Evolutionary conservation across 2,113 vertebrate genomes (phyloP).

Genomic region (Colaptes auratus): DNA sequence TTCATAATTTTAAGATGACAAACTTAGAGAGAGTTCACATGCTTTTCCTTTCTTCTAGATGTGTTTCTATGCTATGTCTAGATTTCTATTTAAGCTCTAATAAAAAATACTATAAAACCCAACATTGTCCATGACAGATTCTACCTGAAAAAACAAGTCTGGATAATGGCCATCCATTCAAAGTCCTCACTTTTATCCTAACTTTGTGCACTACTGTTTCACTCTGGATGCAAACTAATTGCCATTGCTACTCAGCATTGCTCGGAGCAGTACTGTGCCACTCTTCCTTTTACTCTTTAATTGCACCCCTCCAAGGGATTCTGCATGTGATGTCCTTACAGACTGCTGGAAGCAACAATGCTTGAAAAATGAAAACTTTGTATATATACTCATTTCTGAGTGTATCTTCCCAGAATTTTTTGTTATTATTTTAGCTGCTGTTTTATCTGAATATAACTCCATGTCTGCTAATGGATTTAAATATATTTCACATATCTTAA

Average conservation of each 20-base stretch:
- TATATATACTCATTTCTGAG: not conserved
- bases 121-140: not conserved
- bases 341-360: not conserved
- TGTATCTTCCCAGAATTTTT: not conserved
- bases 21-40: not conserved
- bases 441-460: not conserved
- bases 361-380: not conserved
- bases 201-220: not conserved
- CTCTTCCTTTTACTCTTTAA: not conserved
- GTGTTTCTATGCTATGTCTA: not conserved
- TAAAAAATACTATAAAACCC: not conserved
- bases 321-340: not conserved
- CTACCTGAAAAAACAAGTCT: not conserved
- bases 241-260: not conserved
- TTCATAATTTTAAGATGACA: not conserved
- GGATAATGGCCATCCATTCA: not conserved
- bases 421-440: not conserved
- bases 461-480: not conserved
- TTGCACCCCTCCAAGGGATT: not conserved
- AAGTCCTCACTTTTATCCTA: not conserved
- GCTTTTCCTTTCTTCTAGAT: not conserved
- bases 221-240: not conserved
- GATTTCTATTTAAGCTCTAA: not conserved
- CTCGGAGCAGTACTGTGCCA: not conserved
- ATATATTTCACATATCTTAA: not conserved